Base-by-base conservation (phyloP, 2,113 vertebrate genomes). In the Phalacrocorax brasilianus region DNA sequence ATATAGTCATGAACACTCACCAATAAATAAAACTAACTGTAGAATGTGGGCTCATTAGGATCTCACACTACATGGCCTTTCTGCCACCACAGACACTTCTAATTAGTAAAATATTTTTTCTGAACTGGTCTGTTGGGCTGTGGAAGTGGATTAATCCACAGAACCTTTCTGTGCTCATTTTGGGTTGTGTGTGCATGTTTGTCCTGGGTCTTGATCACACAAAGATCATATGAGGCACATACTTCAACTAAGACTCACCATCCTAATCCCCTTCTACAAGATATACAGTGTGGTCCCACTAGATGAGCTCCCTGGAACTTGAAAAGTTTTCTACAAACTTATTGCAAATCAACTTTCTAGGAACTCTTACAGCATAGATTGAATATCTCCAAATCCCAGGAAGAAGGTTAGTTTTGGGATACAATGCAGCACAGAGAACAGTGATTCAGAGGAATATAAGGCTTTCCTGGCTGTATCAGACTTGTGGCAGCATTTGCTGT, bases 271-370 rank as follows among this genome's bases (percentile, higher is more conserved):
- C 35, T 88, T 17, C 1, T 5, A 0, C 12, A 50, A 79, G 11
- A 42, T 17, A 21, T 1, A 13, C 4, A 38, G 4, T 0, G 1
- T 42, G 35, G 15, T 23, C 58, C 15, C 0, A 2, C 47, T 47
- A 21, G 6, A 8, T 1, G 0, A 45, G 17, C 18, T 53, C 9
- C 5, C 24, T 26, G 33, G 23, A 58, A 56, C 52, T 14, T 59
- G 38, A 77, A 87, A 65, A 40, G 2, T 40, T 89, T 82, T 75
- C 62, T 70, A 24, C 19, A 87, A 62, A 50, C 11, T 45, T 74
- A 32, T 3, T 79, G 14, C 3, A 85, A 79, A 88, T 44, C 4
- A 8, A 27, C 2, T 52, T 89, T 88, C 30, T 68, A 52, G 35
- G 23, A 68, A 75, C 19, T 42, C 22, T 38, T 82, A 27, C 19